Conservation (phyloP, 2,888 invertebrate genomes). For the Oscheius sp. region DNA sequence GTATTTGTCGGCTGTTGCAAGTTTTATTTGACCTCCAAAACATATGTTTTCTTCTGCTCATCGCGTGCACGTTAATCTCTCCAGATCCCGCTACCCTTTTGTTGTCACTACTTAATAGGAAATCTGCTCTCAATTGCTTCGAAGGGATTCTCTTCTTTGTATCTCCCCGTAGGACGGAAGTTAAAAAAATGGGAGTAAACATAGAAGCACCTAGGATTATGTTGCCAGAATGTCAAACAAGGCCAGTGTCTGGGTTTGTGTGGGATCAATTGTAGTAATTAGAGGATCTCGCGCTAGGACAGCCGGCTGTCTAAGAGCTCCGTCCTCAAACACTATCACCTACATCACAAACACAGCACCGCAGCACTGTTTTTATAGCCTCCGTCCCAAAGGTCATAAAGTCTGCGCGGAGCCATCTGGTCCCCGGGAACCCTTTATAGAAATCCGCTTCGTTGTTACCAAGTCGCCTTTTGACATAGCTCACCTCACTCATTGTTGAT, state of each 20-base stretch:
- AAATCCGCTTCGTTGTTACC: neutral
- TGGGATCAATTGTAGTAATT: conserved; percentile 29
- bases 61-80: conserved; percentile 8
- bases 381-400: conserved; percentile 5
- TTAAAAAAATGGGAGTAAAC: conserved; percentile 7
- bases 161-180: neutral
- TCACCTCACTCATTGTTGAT: neutral
- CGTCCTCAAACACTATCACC: conserved; percentile 28
- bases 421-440: neutral
- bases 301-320: conserved; percentile 22
- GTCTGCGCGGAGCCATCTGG: conserved; percentile 14
- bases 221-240: conserved; percentile 21
- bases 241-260: conserved; percentile 10
- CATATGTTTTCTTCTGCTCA: conserved; percentile 2
- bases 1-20: no score
- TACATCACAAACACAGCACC: conserved; percentile 25
- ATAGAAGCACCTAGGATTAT: conserved; percentile 14
- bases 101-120: neutral
- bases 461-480: no score
- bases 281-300: conserved; percentile 10
- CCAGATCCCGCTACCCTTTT: conserved; percentile 6
- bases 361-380: conserved; percentile 14
- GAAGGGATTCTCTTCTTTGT: neutral
- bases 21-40: neutral
- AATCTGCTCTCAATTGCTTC: neutral